phyloP scores from a whole-genome alignment of 2,797 vertebrate species.

The Huso huso region DNA sequence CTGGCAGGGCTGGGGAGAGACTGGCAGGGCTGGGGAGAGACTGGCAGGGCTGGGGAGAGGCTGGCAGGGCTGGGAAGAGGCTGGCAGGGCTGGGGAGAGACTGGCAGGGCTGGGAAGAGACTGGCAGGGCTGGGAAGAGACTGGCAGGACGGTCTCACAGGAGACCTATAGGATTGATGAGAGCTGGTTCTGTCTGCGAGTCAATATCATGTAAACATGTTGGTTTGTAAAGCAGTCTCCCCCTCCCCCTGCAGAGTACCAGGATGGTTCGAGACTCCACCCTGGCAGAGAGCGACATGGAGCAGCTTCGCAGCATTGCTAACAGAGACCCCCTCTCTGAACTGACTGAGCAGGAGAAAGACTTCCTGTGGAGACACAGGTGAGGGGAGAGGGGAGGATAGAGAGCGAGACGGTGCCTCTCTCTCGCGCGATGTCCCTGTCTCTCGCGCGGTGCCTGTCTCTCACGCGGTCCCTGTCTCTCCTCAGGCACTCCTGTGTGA shows the following conservation, averaged over 20 bases:
- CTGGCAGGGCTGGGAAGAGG: no score
- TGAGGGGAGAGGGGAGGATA: not conserved
- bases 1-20: no score
- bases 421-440: no score
- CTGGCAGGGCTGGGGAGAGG: no score
- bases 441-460: not conserved
- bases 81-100: no score
- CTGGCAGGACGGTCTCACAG: not conserved
- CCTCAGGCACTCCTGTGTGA: constrained; percentile 47
- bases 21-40: no score
- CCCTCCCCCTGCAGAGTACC: constrained; percentile 32
- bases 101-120: no score
- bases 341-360: constrained; percentile 57
- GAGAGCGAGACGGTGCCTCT: no score
- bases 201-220: not conserved
- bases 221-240: not conserved
- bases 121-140: no score
- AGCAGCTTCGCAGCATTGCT: constrained; percentile 46
- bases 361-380: constrained; percentile 62
- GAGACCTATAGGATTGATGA: not conserved
- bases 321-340: constrained; percentile 55
- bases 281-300: constrained; percentile 41
- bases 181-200: not conserved
- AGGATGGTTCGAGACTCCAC: constrained; percentile 50
- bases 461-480: not conserved